phyloP scores from a whole-genome alignment of 2,113 vertebrate species.

The Cinclus mexicanus region DNA sequence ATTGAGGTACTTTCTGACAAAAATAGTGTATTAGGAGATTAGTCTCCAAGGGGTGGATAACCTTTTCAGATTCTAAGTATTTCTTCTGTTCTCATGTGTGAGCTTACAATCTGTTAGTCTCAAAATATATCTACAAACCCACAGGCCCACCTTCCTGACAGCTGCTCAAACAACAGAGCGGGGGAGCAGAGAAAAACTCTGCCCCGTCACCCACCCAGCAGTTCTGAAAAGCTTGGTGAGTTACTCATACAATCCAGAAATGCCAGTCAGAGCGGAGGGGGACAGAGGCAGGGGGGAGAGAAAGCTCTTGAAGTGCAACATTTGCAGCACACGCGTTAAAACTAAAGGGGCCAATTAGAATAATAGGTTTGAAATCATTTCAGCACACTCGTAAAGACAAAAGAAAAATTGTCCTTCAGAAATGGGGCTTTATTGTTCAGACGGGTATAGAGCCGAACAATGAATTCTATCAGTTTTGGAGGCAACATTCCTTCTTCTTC shows the following conservation, averaged over 20 bases:
- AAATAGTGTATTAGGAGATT: slow-evolving; percentile 72
- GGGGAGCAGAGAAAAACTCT: slow-evolving; percentile 33
- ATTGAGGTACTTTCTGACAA: slow-evolving; percentile 67
- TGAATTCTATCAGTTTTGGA: slow-evolving; percentile 75
- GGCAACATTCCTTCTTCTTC: slow-evolving; percentile 71
- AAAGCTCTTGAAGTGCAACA: slow-evolving; percentile 22
- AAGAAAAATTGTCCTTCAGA: slow-evolving; percentile 74
- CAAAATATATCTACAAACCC: slow-evolving; percentile 70
- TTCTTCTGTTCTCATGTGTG: slow-evolving; percentile 63
- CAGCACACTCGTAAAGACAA: slow-evolving; percentile 72
- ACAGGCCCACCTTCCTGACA: slow-evolving; percentile 70
- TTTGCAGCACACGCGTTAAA: not conserved
- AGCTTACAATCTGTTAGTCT: slow-evolving; percentile 62
- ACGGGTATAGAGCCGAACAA: slow-evolving; percentile 61
- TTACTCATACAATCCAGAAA: slow-evolving; percentile 55
- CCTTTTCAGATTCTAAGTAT: slow-evolving; percentile 68
- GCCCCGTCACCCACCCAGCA: not conserved
- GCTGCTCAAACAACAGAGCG: slow-evolving; percentile 60
- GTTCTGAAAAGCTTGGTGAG: slow-evolving; percentile 57
- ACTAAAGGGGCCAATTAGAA: slow-evolving; percentile 70
- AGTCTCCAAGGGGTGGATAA: slow-evolving; percentile 67
- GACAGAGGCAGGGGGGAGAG: not conserved
- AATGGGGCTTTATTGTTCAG: slow-evolving; percentile 68
- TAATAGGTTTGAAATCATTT: slow-evolving; percentile 74
- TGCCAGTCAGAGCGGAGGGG: not conserved